These are phyloP conservation scores for Entomobrya multifasciata DNA, from an alignment of 2,888 invertebrate species.

Conservation along the genomic window DNA sequence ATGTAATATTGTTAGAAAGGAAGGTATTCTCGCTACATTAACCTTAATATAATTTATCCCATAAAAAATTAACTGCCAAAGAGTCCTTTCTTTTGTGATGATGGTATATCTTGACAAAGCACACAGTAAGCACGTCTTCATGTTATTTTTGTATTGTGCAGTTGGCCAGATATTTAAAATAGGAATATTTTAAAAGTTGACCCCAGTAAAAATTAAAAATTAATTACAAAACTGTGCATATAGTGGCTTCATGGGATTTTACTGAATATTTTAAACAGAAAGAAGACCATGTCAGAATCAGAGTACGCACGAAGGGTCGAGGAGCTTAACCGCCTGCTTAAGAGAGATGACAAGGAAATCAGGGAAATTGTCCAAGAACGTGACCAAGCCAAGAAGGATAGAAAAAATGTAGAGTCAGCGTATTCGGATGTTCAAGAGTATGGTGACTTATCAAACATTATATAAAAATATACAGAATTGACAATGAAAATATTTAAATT, in stretches of 20 bases:
- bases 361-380: slow-evolving; percentile 53
- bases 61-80: slow-evolving; percentile 5
- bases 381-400: slow-evolving; percentile 59
- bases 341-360: slow-evolving; percentile 50
- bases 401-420: slow-evolving; percentile 59
- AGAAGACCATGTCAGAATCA: slow-evolving; percentile 52
- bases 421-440: slow-evolving; percentile 62
- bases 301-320: slow-evolving; percentile 46
- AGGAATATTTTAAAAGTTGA: too few relatives aligned
- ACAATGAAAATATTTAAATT: background rate
- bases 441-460: background rate
- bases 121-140: too few relatives aligned
- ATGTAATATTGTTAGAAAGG: background rate
- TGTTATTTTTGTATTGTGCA: too few relatives aligned
- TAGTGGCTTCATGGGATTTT: too few relatives aligned
- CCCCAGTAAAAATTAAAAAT: background rate
- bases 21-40: background rate
- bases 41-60: slow-evolving; percentile 16
- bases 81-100: too few relatives aligned
- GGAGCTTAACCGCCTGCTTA: slow-evolving; percentile 52
- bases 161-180: too few relatives aligned
- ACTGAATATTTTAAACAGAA: too few relatives aligned
- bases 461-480: background rate
- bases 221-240: too few relatives aligned
- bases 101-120: too few relatives aligned